phyloP scores from a whole-genome alignment of 2,888 invertebrate species.

The Ophonus ardosiacus region DNA sequence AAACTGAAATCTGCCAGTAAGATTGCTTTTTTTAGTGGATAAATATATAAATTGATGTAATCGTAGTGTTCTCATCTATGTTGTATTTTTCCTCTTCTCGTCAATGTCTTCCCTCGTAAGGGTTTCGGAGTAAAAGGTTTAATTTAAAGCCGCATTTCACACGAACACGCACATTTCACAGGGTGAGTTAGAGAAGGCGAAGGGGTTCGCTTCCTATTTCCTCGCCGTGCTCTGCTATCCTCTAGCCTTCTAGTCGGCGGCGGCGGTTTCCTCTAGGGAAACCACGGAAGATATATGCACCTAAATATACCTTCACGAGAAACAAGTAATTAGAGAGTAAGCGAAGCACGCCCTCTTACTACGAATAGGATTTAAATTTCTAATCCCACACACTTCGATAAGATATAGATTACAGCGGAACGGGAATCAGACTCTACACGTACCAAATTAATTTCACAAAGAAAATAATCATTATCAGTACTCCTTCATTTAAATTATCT shows the following conservation, averaged over 20 bases:
- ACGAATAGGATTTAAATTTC: constrained; percentile 24
- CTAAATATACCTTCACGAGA: constrained; percentile 43
- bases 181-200: constrained; percentile 13
- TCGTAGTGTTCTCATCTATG: no score
- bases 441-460: background rate
- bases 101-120: background rate
- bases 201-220: constrained; percentile 43
- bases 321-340: constrained; percentile 49
- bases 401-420: background rate
- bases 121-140: constrained; percentile 30
- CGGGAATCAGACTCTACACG: background rate
- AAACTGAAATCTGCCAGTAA: no score
- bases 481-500: no score
- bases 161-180: constrained; percentile 56
- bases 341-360: constrained; percentile 23
- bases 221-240: background rate
- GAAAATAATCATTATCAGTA: no score
- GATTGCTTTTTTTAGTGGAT: no score
- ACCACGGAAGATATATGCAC: constrained; percentile 53
- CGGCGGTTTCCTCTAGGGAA: constrained; percentile 45
- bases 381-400: constrained; percentile 9
- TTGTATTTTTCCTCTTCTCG: background rate
- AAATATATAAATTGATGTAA: no score
- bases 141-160: constrained; percentile 49
- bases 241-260: constrained; percentile 40